Evolutionary conservation across 2,888 invertebrate species (phyloP), one percentile per base, ranked within the genome.

Genomic region (Dryobotodes eremita): DNA sequence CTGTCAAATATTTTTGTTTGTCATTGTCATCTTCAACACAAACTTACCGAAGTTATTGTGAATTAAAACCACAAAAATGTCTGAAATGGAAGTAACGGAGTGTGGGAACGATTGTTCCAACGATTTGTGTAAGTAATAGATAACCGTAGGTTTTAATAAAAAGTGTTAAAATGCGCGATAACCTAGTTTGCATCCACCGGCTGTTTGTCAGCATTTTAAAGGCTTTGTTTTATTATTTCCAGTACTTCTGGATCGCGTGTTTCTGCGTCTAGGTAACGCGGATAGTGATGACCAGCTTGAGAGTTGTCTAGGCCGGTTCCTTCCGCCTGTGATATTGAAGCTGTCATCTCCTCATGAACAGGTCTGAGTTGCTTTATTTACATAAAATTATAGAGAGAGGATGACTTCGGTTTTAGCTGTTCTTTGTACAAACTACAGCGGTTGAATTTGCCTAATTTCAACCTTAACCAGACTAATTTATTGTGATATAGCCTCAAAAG

Each of bases 221-320:
- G 59, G 53, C 36, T 71, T 74, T 72, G 53, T 66, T 78, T 68
- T 85, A 78, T 76, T 69, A 23, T 57, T 93, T 97, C 75, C 91
- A 99, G 99, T 98, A 94, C 97, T 99, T 71, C 96, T 99, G 92
- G 99, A 99, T 94, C 97, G 99, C 87, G 99, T 99, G 23, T 98
- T 99, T 92, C 96, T 99, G 77, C 98, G 99, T 71, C 97, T 99
- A 88, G 99, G 99, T 31, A 98, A 98, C 90, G 98, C 99, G 2
- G 99, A 99, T 88, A 98, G 98, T 11, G 99, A 99, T 96, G 98
- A 99, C 76, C 98, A 99, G 92, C 97, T 99, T 77, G 98, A 99
- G 94, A 97, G 97, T 91, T 98, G 98, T 77, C 97, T 99, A 50
- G 97, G 97, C 76, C 93, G 98, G 93, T 99, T 99, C 94, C 95